phyloP scores from a whole-genome alignment of 2,888 invertebrate species.

The Melinaea marsaeus region DNA sequence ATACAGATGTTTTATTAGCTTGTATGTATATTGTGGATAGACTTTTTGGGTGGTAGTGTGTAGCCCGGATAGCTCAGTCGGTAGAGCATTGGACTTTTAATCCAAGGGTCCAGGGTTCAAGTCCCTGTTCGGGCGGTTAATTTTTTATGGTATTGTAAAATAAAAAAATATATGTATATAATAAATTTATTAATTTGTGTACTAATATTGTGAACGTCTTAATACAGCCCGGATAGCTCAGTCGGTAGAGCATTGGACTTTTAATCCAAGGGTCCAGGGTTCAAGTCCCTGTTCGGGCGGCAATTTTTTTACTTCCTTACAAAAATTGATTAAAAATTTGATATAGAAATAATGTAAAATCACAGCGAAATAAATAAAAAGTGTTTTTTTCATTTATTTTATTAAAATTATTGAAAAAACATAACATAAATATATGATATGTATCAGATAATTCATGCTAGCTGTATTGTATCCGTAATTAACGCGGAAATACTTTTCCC shows the following conservation, averaged over 20 bases:
- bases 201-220: slow-evolving; percentile 58
- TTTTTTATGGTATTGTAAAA: no score
- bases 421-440: not conserved
- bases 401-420: not conserved
- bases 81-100: slow-evolving; percentile 82
- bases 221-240: slow-evolving; percentile 75
- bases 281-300: slow-evolving; percentile 86
- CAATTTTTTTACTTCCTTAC: slow-evolving; percentile 42
- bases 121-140: slow-evolving; percentile 82
- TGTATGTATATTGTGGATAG: not conserved
- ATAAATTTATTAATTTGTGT: not conserved
- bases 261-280: slow-evolving; percentile 89
- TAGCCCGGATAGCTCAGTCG: slow-evolving; percentile 78
- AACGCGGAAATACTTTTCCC: slow-evolving; percentile 9
- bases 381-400: no score
- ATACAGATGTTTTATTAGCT: not conserved
- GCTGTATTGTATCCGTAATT: not conserved
- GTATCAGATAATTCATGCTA: not conserved
- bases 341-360: no score
- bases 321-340: no score
- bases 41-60: not conserved
- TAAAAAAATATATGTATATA: not conserved
- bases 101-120: slow-evolving; percentile 88
- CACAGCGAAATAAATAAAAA: no score
- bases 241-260: slow-evolving; percentile 80